A percentile compares a stretch with the other conserved stretches of the same genome.
phyloP scores from a whole-genome alignment of 1,140 invertebrate species.

The Drosophila bocki region DNA sequence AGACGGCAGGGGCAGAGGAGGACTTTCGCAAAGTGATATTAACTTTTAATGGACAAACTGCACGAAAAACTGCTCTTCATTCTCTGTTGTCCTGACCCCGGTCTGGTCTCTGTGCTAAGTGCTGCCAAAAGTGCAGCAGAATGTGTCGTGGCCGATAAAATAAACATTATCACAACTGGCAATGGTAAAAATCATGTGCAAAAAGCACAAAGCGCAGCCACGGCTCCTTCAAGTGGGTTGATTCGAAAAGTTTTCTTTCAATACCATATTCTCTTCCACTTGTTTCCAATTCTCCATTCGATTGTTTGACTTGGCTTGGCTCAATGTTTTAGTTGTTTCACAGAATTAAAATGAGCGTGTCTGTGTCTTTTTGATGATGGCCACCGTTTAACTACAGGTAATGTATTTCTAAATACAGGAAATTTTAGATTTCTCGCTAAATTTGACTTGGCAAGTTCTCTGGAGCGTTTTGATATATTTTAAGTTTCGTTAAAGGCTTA shows the following conservation, averaged over 20 bases:
- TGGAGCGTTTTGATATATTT: neutral
- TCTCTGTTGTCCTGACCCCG: constrained; percentile 66
- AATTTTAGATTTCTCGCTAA: neutral
- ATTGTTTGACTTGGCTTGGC: constrained; percentile 30
- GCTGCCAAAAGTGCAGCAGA: constrained; percentile 83
- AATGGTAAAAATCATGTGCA: constrained; percentile 81
- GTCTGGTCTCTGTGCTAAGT: constrained; percentile 70
- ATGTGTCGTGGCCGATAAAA: constrained; percentile 83
- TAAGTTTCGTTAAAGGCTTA: neutral
- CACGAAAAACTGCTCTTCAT: constrained; percentile 61
- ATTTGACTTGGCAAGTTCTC: neutral
- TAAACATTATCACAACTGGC: constrained; percentile 83
- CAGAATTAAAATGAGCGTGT: neutral
- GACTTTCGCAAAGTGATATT: constrained; percentile 81
- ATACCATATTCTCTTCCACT: constrained; percentile 3
- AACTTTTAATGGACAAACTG: constrained; percentile 84
- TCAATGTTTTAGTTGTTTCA: constrained; percentile 1
- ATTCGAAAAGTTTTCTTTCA: constrained; percentile 23
- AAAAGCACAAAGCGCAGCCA: constrained; percentile 67
- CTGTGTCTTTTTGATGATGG: neutral
- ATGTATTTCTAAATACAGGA: neutral
- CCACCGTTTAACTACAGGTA: neutral
- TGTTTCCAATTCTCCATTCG: constrained; percentile 9
- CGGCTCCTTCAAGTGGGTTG: constrained; percentile 44
- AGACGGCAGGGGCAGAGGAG: constrained; percentile 27